phyloP scores from a whole-genome alignment of 2,888 invertebrate species.

The Erebia aethiops region DNA sequence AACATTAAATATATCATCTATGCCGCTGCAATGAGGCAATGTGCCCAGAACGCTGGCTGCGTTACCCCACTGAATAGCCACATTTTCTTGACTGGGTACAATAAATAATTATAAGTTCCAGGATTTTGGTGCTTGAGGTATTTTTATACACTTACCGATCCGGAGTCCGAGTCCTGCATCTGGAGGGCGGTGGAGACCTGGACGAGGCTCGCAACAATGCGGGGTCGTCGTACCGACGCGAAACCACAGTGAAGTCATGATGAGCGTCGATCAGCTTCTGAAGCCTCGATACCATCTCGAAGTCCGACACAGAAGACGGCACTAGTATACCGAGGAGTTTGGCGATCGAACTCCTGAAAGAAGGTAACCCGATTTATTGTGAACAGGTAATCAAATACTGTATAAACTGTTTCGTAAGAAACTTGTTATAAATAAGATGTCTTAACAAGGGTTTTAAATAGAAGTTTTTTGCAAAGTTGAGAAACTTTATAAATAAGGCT shows the following conservation, averaged over 20 bases:
- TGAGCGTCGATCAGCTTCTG: conserved; percentile 94
- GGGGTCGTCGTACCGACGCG: conserved; percentile 84
- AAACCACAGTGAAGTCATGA: conserved; percentile 92
- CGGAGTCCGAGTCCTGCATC: conserved; percentile 79
- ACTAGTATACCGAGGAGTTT: conserved; percentile 87
- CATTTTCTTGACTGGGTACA: too few relatives aligned
- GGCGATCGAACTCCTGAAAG: conserved; percentile 85
- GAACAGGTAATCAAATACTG: background rate
- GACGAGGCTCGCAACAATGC: conserved; percentile 72
- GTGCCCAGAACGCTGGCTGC: too few relatives aligned
- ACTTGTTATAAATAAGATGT: too few relatives aligned
- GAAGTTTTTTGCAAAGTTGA: background rate
- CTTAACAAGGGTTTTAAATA: background rate
- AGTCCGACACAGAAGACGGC: conserved; percentile 87
- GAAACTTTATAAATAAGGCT: conserved; percentile 1
- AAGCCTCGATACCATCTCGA: conserved; percentile 89
- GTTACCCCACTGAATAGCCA: too few relatives aligned
- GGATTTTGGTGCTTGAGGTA: too few relatives aligned
- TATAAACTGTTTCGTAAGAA: background rate
- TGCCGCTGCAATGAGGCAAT: too few relatives aligned
- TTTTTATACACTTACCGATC: conserved; percentile 63
- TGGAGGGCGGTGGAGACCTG: conserved; percentile 76
- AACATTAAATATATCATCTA: too few relatives aligned
- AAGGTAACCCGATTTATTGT: background rate
- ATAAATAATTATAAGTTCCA: too few relatives aligned